phyloP scores from a whole-genome alignment of 2,888 invertebrate species.

The Rhamphomyia laevipes region DNA sequence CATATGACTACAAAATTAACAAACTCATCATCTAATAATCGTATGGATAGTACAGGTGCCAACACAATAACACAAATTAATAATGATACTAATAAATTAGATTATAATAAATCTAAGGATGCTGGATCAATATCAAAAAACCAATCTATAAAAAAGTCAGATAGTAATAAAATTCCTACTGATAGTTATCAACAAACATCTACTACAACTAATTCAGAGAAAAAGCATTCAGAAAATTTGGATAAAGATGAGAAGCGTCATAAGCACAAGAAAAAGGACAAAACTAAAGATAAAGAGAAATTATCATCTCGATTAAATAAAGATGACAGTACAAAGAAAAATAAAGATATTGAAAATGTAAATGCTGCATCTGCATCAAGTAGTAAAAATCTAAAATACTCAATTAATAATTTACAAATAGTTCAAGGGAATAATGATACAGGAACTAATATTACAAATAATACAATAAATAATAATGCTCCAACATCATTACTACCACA shows the following conservation, averaged over 20 bases:
- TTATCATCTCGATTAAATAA: slow-evolving; percentile 21
- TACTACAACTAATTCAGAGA: slow-evolving; percentile 7
- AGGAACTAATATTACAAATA: not conserved
- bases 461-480: not conserved
- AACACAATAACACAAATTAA: not conserved
- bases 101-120: slow-evolving; percentile 14
- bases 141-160: no score
- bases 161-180: no score
- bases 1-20: slow-evolving; percentile 6
- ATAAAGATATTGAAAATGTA: slow-evolving; percentile 7
- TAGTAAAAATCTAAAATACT: slow-evolving; percentile 16
- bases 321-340: slow-evolving; percentile 15
- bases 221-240: slow-evolving; percentile 32
- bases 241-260: slow-evolving; percentile 46
- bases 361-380: slow-evolving; percentile 10
- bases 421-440: not conserved
- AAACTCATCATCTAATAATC: slow-evolving; percentile 5
- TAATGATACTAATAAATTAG: not conserved
- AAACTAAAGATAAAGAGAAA: slow-evolving; percentile 53
- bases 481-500: no score
- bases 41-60: slow-evolving; percentile 7
- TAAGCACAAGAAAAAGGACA: slow-evolving; percentile 54
- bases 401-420: slow-evolving; percentile 10
- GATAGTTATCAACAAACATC: not conserved
- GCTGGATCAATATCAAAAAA: no score